These are phyloP conservation scores for Panurus biarmicus DNA, from an alignment of 2,113 vertebrate genomes.

Conservation along the genomic window DNA sequence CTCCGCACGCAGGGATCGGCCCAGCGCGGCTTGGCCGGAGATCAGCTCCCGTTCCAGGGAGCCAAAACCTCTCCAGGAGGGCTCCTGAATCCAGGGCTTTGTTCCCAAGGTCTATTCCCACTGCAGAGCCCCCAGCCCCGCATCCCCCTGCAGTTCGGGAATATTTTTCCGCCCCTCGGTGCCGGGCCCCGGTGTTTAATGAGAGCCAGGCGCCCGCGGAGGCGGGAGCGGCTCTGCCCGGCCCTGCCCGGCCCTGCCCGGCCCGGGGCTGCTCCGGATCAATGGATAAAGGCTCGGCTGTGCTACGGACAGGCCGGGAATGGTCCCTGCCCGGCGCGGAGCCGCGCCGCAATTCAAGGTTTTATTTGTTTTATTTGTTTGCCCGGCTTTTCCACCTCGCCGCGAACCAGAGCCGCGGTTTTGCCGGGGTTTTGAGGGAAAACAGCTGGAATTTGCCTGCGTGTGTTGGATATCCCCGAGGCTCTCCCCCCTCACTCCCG, in stretches of 20 bases:
- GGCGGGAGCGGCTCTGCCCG: neutral
- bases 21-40: neutral
- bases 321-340: neutral
- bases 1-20: fast-evolving
- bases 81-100: neutral
- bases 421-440: neutral
- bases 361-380: neutral
- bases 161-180: neutral
- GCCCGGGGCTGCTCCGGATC: fast-evolving
- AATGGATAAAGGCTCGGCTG: neutral
- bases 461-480: neutral
- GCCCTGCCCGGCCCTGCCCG: neutral
- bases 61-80: neutral
- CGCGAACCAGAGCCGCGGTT: fast-evolving
- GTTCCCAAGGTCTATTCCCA: neutral
- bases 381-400: neutral
- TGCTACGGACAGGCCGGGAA: neutral
- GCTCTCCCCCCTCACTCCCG: neutral
- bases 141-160: neutral
- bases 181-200: neutral
- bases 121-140: neutral
- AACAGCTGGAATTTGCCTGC: neutral
- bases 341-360: neutral
- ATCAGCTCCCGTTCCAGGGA: neutral
- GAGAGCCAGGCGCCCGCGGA: neutral